Base-by-base conservation (phyloP, 2,797 vertebrate species). In the Dipus sagitta region DNA sequence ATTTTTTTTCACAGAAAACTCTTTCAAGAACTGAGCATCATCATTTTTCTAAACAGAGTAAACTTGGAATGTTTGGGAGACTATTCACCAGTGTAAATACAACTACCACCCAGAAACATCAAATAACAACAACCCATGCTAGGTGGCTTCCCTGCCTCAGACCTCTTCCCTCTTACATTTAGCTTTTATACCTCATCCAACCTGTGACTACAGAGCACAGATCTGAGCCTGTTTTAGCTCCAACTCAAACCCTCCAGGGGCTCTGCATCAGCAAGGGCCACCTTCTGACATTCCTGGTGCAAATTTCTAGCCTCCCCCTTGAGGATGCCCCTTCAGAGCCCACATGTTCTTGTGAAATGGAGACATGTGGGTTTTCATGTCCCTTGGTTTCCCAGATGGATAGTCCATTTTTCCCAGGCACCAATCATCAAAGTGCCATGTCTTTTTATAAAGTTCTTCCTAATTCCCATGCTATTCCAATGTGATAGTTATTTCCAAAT, bases 1-100 rank as follows among this genome's bases (percentile, higher is more conserved):
- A 92, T 93, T 96, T 88, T 94, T 79, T 94, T 96, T 89, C 92
- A 94, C n/a, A 82, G 78, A 62, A 87, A 92, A 83, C 81, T 88
- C 42, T 86, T 96, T 9, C 0, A 92, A 95, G 88, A 91, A 88
- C 42, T 84, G 58, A 86, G n/a, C 28, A 91, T 76, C 47, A 91
- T 79, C 85, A 76, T 85, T 92, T 95, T 78, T 96, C 77, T 79
- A 93, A 96, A 96, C 83, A 72, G 91, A 95, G 87, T 92, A 92
- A 92, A 62, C 54, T 92, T 52, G 52, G 28, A 91, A 68, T 86
- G 9, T 71, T 90, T 88, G 60, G n/a, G 64, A 88, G 62, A 58
- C 52, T 70, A 3, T 86, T 88, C 92, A 26, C 38, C 18, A 52
- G 75, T 62, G 42, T 86, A 90, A 88, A 81, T 54, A 81, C 88